Evolutionary conservation across 2,888 invertebrate species (phyloP).

Genomic region (Cheilosia impressa): DNA sequence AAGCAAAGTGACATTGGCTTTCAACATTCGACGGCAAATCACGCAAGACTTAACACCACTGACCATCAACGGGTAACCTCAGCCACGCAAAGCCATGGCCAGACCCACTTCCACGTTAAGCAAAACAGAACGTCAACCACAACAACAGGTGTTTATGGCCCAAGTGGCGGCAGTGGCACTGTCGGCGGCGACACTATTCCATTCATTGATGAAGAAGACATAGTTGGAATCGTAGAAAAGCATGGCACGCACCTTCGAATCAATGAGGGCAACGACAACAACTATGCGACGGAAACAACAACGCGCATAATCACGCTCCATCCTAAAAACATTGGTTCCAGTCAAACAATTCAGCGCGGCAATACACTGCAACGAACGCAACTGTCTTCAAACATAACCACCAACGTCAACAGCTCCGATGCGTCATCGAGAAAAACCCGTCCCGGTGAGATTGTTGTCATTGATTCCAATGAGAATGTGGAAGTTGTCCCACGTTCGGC

Average conservation of each 20-base stretch:
- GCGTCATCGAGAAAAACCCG: slow-evolving; percentile 26
- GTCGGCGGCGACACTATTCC: slow-evolving; percentile 68
- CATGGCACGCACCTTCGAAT: slow-evolving; percentile 57
- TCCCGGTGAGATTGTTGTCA: slow-evolving; percentile 12
- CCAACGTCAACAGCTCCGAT: slow-evolving; percentile 31
- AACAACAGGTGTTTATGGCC: slow-evolving; percentile 27
- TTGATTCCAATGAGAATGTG: slow-evolving; percentile 38
- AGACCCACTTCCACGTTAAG: slow-evolving; percentile 24
- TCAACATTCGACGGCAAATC: slow-evolving; percentile 37
- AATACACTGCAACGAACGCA: slow-evolving; percentile 43
- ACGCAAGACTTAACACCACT: slow-evolving; percentile 1
- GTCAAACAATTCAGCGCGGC: slow-evolving; percentile 69
- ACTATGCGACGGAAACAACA: slow-evolving; percentile 27
- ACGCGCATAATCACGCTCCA: slow-evolving; percentile 73
- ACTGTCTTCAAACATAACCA: slow-evolving; percentile 17
- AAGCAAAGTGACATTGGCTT: slow-evolving; percentile 25
- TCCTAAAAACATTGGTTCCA: slow-evolving; percentile 70
- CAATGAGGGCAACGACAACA: slow-evolving; percentile 50
- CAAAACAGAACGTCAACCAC: slow-evolving; percentile 17
- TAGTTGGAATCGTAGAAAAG: slow-evolving; percentile 43
- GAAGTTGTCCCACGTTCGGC: slow-evolving; percentile 5
- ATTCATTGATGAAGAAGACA: slow-evolving; percentile 75
- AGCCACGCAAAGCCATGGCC: slow-evolving; percentile 25
- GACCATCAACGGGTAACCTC: slow-evolving; percentile 9
- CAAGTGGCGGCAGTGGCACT: slow-evolving; percentile 9